Base-by-base conservation (phyloP, 2,797 vertebrate species). In the Molothrus ater region DNA sequence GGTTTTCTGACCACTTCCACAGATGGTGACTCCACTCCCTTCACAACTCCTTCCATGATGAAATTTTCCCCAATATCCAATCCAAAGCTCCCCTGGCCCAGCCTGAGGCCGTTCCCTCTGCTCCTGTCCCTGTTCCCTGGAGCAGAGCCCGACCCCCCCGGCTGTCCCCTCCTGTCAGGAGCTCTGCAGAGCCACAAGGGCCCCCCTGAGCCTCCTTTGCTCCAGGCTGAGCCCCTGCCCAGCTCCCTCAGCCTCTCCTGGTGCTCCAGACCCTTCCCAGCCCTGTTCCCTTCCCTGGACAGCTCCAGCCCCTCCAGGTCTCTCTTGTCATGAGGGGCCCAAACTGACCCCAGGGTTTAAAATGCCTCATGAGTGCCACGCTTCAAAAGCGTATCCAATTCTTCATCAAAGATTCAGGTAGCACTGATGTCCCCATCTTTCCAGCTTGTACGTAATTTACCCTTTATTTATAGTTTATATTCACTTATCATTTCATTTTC, bases 61-160 rank as follows among this genome's bases (percentile, higher is more conserved):
- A 47, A 40, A 29, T 3, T 1, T 34, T 12, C 29, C n/a, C 40
- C 0, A 7, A 70, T 21, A 69, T 7, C 2, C 38, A n/a, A 0
- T 0, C 13, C n/a, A 0, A 5, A 0, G 12, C 13, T n/a, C 24
- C 16, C 19, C 54, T 17, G 29, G 38, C 40, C 40, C 40, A 40
- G 40, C 40, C 40, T 40, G 40, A 40, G 48, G 61, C 53, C 0
- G 0, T 51, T 59, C 13, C 54, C 38, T 75, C 54, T n/a, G 2
- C 22, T 75, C 71, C 72, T 75, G 63, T 75, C 63, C 63, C 54
- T 68, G 82, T 68, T 59, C 82, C 45, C 60, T 65, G 51, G 5
- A 36, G 36, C 36, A 36, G 36, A 36, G 36, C 36, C 36, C 36
- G 36, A 36, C 36, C 36, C 14, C 40, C 36, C 43, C 0, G 1